Evolutionary conservation across 2,797 vertebrate species (phyloP).

Genomic region (Tapera naevia): DNA sequence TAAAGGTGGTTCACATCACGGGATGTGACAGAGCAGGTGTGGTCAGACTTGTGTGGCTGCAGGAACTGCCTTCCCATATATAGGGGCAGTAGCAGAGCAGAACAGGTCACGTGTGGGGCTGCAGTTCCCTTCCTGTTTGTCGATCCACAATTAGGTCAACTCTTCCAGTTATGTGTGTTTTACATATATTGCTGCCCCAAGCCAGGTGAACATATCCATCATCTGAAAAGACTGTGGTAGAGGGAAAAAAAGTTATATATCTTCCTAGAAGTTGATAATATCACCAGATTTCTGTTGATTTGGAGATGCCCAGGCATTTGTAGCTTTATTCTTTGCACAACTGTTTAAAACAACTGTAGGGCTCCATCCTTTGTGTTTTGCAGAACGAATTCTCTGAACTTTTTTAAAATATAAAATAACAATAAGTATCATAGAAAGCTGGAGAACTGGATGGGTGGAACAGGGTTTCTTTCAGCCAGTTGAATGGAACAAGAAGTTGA

Average conservation of each 20-base stretch:
- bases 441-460: neutral
- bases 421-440: neutral
- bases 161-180: neutral
- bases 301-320: neutral
- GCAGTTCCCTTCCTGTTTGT: neutral
- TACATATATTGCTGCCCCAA: neutral
- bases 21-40: fast-evolving
- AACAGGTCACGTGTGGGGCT: neutral
- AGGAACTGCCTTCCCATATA: neutral
- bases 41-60: neutral
- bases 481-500: neutral
- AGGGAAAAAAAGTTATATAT: neutral
- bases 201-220: neutral
- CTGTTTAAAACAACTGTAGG: neutral
- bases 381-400: neutral
- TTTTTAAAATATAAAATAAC: neutral
- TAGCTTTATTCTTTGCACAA: neutral
- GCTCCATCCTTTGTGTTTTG: neutral
- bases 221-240: neutral
- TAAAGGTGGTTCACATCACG: neutral
- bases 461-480: neutral
- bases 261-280: neutral
- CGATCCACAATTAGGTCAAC: neutral
- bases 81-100: neutral
- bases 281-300: neutral